These are phyloP conservation scores for Strix aluco DNA, from an alignment of 2,113 vertebrate genomes.

Conservation along the genomic window DNA sequence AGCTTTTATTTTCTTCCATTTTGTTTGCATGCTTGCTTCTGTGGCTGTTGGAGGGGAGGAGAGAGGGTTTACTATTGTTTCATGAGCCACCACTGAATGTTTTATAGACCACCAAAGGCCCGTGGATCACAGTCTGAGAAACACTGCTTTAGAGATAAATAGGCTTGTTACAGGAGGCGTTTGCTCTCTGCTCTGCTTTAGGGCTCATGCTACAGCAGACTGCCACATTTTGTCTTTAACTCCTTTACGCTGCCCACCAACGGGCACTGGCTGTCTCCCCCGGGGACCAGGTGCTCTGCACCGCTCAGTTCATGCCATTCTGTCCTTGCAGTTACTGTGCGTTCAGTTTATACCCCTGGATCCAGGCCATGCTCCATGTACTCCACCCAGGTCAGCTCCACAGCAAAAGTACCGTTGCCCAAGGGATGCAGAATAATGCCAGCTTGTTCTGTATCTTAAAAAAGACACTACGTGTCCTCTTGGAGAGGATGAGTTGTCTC, in stretches of 20 bases:
- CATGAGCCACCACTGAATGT: conserved; percentile 6
- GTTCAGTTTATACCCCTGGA: not conserved
- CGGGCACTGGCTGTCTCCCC: not conserved
- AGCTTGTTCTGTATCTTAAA: not conserved
- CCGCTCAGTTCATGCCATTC: not conserved
- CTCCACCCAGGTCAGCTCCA: not conserved
- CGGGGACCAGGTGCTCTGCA: not conserved
- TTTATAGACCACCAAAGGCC: conserved; percentile 23
- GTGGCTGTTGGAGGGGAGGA: not conserved
- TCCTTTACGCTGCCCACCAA: not conserved
- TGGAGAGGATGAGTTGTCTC: not conserved
- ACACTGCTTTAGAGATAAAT: conserved; percentile 3
- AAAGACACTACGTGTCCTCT: not conserved
- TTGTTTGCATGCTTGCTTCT: not conserved
- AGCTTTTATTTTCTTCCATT: conserved; percentile 26
- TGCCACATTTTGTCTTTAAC: not conserved
- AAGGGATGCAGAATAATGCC: not conserved
- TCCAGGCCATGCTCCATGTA: not conserved
- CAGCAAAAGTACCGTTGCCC: not conserved
- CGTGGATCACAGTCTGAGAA: not conserved
- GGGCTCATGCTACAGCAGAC: not conserved
- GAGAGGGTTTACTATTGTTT: conserved; percentile 12
- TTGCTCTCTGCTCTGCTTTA: not conserved
- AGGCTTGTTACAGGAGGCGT: not conserved
- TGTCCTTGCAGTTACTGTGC: not conserved